Evolutionary conservation across 2,888 invertebrate species (phyloP), one percentile per base, ranked within the genome.

Genomic region (Drosophila atripex): DNA sequence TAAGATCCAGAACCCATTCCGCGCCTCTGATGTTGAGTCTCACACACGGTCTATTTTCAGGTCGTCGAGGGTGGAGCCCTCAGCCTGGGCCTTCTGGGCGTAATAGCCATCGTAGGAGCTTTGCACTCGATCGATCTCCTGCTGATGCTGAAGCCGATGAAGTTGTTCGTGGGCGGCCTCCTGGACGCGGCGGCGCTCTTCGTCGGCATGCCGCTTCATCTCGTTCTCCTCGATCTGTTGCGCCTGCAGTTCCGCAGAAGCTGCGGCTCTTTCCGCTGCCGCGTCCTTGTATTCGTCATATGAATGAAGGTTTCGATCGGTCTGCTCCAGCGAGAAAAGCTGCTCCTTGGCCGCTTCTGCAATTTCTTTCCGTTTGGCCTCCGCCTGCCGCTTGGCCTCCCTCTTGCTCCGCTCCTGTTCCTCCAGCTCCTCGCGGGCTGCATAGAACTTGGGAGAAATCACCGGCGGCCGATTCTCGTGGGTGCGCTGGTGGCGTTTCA

Each of bases 401-500:
- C 83, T 78, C 58, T 90, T 90, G 18, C 80, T 75, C 8, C 89
- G 89, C 60, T 89, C 84, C 25, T 88, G 88, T 14, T 83, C 75
- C 46, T 83, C 82, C 41, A 83, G 45, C 39, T 83, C 82, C 23
- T 83, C 82, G 21, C 82, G 88, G 0, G 82, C 82, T 0, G 82
- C 82, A 69, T 83, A 83, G 41, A 83, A 83, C 54, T 83, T 83
- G 14, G 82, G 80, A 0, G 82, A 86, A 8, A 83, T 83, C 7
- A 83, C 88, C 0, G 89, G 90, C 18, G 88, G 88, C 4, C 86
- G 79, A 47, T 88, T 90, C 49, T 85, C 79, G 47, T 91, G 91
- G 4, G 89, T 88, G 28, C 90, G 82, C 75, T 90, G 88, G 57
- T 91, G 91, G 1, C 89, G 90, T 50, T 90, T 89, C 0, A 91